phyloP scores from a whole-genome alignment of 2,797 vertebrate genomes.

The Cetoscarus ocellatus region DNA sequence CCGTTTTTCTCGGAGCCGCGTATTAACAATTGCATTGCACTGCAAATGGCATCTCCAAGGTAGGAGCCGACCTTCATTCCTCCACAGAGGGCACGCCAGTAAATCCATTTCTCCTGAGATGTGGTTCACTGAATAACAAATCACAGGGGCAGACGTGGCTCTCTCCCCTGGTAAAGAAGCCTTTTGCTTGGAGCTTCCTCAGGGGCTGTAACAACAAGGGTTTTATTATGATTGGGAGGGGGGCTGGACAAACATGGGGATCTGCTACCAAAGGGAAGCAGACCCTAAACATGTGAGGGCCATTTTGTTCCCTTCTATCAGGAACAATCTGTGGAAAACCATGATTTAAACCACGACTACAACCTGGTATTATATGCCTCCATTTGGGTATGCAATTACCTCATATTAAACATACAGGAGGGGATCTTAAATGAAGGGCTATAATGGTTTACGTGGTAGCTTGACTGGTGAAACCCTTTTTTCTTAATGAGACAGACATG shows the following conservation, averaged over 20 bases:
- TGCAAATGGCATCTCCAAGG: conserved; percentile 74
- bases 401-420: too few relatives aligned
- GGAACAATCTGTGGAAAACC: conserved; percentile 33
- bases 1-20: conserved; percentile 55
- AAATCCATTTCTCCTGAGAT: conserved; percentile 84
- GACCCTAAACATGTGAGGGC: conserved; percentile 14
- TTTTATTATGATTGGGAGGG: conserved; percentile 50
- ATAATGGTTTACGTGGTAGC: too few relatives aligned
- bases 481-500: too few relatives aligned
- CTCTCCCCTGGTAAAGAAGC: conserved; percentile 70
- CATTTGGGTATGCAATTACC: too few relatives aligned
- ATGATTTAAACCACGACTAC: too few relatives aligned
- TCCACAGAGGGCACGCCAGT: conserved; percentile 78
- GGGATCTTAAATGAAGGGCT: too few relatives aligned
- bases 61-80: conserved; percentile 77
- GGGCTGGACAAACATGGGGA: conserved; percentile 59
- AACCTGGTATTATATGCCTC: too few relatives aligned
- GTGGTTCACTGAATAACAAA: conserved; percentile 84
- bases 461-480: too few relatives aligned
- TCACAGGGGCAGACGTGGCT: conserved; percentile 67
- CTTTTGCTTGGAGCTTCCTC: conserved; percentile 64
- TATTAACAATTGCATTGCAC: conserved; percentile 69
- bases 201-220: conserved; percentile 51
- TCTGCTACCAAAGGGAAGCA: conserved; percentile 25
- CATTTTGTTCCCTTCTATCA: conserved; percentile 1